These are phyloP conservation scores for Bombus confusus DNA, from an alignment of 1,140 invertebrate genomes.

Conservation along the genomic window DNA sequence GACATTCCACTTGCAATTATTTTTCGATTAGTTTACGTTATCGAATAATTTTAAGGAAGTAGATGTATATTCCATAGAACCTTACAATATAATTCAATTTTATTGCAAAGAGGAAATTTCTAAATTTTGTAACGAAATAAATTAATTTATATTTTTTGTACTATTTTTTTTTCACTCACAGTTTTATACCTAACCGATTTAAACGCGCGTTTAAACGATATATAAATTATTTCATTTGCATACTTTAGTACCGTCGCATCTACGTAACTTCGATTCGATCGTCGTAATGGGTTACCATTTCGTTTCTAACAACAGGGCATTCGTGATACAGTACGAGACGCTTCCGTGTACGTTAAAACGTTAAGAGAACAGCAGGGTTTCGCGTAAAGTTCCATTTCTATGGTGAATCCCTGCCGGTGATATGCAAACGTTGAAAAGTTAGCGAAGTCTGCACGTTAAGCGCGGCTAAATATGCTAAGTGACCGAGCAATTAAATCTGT, in stretches of 20 bases:
- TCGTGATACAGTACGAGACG: background rate
- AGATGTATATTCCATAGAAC: background rate
- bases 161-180: accelerated
- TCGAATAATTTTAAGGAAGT: background rate
- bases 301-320: background rate
- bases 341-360: background rate
- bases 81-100: too few relatives aligned
- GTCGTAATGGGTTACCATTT: too few relatives aligned
- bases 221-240: background rate
- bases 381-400: background rate
- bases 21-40: background rate
- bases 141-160: background rate
- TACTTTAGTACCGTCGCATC: background rate
- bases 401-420: background rate
- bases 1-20: background rate
- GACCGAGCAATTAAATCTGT: background rate
- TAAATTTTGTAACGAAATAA: too few relatives aligned
- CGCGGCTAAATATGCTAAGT: background rate
- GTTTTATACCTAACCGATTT: background rate
- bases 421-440: background rate
- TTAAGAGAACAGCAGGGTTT: background rate
- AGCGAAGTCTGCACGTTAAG: background rate
- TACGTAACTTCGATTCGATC: background rate
- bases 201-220: background rate
- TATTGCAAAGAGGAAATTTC: too few relatives aligned